Conservation (phyloP, 2,888 invertebrate species). For the Pterostichus madidus region DNA sequence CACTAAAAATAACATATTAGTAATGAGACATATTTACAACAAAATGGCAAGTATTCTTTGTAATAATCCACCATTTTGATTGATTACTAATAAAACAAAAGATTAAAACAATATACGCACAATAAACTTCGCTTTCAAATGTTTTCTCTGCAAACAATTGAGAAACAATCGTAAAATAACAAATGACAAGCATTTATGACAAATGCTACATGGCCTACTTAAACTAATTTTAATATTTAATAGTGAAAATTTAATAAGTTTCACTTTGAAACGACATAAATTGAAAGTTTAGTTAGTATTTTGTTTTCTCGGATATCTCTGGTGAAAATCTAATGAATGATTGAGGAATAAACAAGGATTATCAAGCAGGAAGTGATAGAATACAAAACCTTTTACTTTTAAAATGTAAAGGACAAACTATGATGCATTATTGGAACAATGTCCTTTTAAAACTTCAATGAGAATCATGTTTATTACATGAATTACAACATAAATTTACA, state of each 20-base stretch:
- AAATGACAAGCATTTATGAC: constrained; percentile 26
- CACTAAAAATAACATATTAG: constrained; percentile 22
- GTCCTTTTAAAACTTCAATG: background rate
- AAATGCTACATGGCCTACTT: constrained; percentile 33
- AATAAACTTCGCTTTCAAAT: constrained; percentile 12
- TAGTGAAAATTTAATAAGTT: constrained; percentile 50
- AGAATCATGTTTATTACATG: too few species aligned
- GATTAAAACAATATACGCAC: background rate
- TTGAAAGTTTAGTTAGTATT: constrained; percentile 28
- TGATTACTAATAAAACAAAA: constrained; percentile 2
- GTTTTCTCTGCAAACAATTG: constrained; percentile 16
- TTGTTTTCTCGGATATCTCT: constrained; percentile 21
- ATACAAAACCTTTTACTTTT: constrained; percentile 29
- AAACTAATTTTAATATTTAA: constrained; percentile 39
- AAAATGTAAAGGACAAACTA: constrained; percentile 38
- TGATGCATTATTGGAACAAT: background rate
- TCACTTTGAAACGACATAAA: constrained; percentile 23
- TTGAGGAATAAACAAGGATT: constrained; percentile 22
- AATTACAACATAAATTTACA: background rate
- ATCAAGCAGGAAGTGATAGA: constrained; percentile 1
- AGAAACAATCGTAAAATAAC: constrained; percentile 7
- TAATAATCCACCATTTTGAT: background rate
- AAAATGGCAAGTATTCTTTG: background rate
- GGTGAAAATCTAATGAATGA: constrained; percentile 15
- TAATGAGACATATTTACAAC: background rate